Evolutionary conservation across 2,113 vertebrate species (phyloP), one percentile per base, ranked within the genome.

Genomic region (Pygoscelis adeliae): DNA sequence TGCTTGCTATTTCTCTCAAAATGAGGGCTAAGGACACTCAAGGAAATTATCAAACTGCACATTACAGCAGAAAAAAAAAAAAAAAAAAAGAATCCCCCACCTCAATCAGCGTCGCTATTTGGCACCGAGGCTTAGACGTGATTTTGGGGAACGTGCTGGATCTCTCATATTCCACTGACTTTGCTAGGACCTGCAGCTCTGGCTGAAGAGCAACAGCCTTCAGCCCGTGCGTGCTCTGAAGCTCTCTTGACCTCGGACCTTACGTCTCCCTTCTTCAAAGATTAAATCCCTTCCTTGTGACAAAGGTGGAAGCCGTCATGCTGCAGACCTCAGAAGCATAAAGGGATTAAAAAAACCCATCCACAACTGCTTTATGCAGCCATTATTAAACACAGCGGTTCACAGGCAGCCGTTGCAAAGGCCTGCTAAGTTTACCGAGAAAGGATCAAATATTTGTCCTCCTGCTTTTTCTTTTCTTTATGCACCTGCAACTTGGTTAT

Each of bases 341-440:
- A 63, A 44, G 22, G 11, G n/a, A 40, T 38, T 47, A 4, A 29
- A 5, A 29, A 50, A 50, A 13, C 14, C 17, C 40, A 10, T 10
- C 10, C 59, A 26, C 44, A 32, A 6, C 20, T 12, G 29, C 42
- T 62, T 63, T 32, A n/a, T 15, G 18, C 12, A 36, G 49, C 30
- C 36, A 2, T 13, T 21, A 50, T 13, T 23, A 22, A 70, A 42
- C 26, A 34, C 42, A 13, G 59, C 1, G 25, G 89, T 32, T 23
- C 42, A 14, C 12, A 11, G 0, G 1, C 16, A 11, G 40, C 13
- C 4, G 0, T 12, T 19, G 10, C 66, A 62, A n/a, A 77, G 47
- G 13, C 34, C 71, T 25, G 21, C 21, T 2, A 34, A 25, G 13
- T 21, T 46, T 26, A 19, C 22, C 0, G 3, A 53, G 13, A 10